A percentile compares a stretch with the other conserved stretches of the same genome.
Evolutionary conservation across 2,888 invertebrate species (phyloP).

Genomic region (Trachelus iudaicus): DNA sequence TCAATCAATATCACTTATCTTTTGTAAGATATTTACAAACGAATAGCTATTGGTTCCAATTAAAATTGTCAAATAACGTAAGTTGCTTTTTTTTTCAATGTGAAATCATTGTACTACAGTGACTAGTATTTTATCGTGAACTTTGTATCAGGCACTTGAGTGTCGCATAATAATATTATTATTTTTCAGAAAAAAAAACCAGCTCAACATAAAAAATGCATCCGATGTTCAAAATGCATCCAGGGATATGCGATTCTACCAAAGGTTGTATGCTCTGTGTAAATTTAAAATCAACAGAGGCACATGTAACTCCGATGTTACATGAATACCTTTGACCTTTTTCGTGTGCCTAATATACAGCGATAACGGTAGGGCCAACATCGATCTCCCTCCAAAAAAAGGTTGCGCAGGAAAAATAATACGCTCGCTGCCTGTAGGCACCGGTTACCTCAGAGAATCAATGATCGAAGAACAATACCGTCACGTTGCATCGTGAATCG

Average conservation of each 20-base stretch:
- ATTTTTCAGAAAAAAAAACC: not conserved
- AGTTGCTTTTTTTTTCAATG: not conserved
- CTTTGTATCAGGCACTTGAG: not conserved
- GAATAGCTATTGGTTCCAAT: not conserved
- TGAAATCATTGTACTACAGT: not conserved
- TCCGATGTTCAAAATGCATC: not conserved
- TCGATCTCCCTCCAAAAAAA: not conserved
- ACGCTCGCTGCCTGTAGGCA: not conserved
- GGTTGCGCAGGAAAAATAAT: not conserved
- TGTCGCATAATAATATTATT: not conserved
- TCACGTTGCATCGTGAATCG: not conserved
- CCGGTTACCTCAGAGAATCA: not conserved
- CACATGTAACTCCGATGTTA: not conserved
- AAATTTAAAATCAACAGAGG: not conserved
- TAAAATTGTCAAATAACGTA: not conserved
- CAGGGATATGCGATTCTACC: not conserved
- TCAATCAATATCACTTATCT: not conserved
- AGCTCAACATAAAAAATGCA: not conserved
- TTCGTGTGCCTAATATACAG: not conserved
- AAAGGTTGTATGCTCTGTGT: not conserved
- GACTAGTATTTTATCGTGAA: not conserved
- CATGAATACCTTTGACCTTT: not conserved
- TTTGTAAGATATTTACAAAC: not conserved
- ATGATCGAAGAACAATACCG: not conserved
- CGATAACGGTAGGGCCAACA: not conserved